Conservation (phyloP, 2,797 vertebrate genomes). For the Chrysolophus pictus region DNA sequence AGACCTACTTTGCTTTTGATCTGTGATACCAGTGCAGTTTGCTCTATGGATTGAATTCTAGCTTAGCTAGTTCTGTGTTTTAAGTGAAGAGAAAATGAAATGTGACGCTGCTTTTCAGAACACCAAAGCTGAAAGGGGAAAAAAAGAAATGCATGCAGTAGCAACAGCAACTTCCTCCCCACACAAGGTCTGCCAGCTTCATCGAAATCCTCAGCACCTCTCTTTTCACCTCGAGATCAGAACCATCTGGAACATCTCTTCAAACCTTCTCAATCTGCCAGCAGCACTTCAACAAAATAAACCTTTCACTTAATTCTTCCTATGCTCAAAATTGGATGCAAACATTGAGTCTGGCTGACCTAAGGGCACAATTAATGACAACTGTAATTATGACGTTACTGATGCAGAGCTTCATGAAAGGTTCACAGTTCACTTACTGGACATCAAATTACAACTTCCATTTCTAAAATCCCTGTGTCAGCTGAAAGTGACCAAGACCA, state of each 20-base stretch:
- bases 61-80: background rate
- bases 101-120: background rate
- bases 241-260: background rate
- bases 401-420: background rate
- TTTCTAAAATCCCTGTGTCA: background rate
- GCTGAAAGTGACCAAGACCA: background rate
- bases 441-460: background rate
- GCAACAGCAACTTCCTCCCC: background rate
- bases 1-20: background rate
- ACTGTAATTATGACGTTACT: slow-evolving; percentile 31
- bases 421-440: background rate
- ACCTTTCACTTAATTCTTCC: background rate
- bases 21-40: background rate
- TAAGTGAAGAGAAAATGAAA: background rate
- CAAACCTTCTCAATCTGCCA: background rate
- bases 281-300: background rate
- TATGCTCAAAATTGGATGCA: background rate
- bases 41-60: background rate
- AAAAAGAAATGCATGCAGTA: background rate
- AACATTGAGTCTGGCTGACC: slow-evolving; percentile 4
- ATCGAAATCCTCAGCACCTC: background rate
- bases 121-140: background rate
- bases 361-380: slow-evolving; percentile 47
- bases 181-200: background rate
- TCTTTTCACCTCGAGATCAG: background rate